Conservation (phyloP, 2,888 invertebrate genomes). For the Perizoma flavofasciatum region DNA sequence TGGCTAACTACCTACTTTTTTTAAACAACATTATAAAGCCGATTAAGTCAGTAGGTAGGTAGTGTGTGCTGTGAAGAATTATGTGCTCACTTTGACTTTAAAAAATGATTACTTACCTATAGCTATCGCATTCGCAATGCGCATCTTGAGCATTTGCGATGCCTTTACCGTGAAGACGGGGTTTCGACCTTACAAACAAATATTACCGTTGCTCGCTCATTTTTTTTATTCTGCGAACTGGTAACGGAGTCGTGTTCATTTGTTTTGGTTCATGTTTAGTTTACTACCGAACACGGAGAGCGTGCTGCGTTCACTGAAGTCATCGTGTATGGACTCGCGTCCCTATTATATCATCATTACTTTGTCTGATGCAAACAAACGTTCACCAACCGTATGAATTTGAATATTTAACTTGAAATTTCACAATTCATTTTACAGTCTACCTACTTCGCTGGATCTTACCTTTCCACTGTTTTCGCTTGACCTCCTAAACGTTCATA, state of each 20-base stretch:
- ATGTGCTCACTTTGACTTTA: slow-evolving; percentile 57
- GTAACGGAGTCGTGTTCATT: slow-evolving; percentile 79
- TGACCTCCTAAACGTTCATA: slow-evolving; percentile 37
- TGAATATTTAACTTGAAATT: slow-evolving; percentile 33
- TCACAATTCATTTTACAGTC: slow-evolving; percentile 28
- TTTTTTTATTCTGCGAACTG: slow-evolving; percentile 79
- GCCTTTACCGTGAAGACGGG: slow-evolving; percentile 59
- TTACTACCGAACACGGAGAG: slow-evolving; percentile 22
- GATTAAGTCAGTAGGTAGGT: slow-evolving; percentile 31
- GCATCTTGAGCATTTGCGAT: slow-evolving; percentile 47
- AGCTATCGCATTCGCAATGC: slow-evolving; percentile 50
- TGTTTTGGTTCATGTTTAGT: slow-evolving; percentile 69
- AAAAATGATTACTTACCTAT: slow-evolving; percentile 44
- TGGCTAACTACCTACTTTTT: slow-evolving; percentile 25
- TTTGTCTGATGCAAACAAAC: slow-evolving; percentile 38
- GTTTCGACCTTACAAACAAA: slow-evolving; percentile 70
- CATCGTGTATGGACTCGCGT: slow-evolving; percentile 39
- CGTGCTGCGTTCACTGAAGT: slow-evolving; percentile 40
- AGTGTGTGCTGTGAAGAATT: slow-evolving; percentile 37
- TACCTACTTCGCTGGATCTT: slow-evolving; percentile 15
- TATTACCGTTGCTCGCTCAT: slow-evolving; percentile 75
- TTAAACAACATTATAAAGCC: slow-evolving; percentile 40
- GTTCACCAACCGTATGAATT: slow-evolving; percentile 32
- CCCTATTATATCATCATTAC: slow-evolving; percentile 49
- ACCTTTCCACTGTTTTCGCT: slow-evolving; percentile 32